Percentiles rank a stretch among this genome's conserved stretches.
Conservation (phyloP, 2,113 vertebrate genomes). For the Sinocyclocheilus anophthalmus region DNA sequence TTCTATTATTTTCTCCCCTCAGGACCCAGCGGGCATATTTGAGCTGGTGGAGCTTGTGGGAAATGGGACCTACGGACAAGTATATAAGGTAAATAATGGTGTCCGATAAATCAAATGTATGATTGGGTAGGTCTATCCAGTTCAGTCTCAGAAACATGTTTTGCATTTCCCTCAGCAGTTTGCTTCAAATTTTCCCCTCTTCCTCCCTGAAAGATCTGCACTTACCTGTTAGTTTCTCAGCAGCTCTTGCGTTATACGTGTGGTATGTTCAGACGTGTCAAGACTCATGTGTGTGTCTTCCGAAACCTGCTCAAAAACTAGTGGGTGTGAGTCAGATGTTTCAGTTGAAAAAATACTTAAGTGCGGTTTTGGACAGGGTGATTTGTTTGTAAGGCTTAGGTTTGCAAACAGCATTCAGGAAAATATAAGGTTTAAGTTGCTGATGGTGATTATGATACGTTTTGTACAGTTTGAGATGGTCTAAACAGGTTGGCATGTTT, state of each 20-base stretch:
- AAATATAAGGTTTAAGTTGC: neutral
- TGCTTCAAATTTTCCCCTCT: constrained; percentile 8
- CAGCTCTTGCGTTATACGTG: neutral
- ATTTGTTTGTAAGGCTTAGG: neutral
- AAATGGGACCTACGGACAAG: constrained; percentile 97
- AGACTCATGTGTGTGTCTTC: constrained; percentile 36
- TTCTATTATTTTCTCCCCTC: constrained; percentile 52
- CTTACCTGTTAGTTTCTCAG: constrained; percentile 21
- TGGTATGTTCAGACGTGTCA: constrained; percentile 53
- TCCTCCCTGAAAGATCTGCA: neutral
- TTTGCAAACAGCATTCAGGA: neutral
- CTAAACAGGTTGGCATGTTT: no score
- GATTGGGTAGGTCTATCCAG: neutral
- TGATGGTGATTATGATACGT: neutral
- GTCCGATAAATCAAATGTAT: neutral
- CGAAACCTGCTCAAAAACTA: no score
- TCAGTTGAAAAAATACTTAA: neutral
- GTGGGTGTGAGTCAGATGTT: neutral
- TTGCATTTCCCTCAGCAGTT: neutral
- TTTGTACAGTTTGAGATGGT: no score
- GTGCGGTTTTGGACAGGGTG: neutral
- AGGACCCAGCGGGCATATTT: constrained; percentile 98
- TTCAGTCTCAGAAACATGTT: neutral
- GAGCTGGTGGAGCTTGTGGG: constrained; percentile 97
- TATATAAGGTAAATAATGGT: constrained; percentile 88